A percentile compares a stretch with the other conserved stretches of the same genome.
Evolutionary conservation across 1,140 invertebrate genomes (phyloP).

Genomic region (Neodiprion virginianus): DNA sequence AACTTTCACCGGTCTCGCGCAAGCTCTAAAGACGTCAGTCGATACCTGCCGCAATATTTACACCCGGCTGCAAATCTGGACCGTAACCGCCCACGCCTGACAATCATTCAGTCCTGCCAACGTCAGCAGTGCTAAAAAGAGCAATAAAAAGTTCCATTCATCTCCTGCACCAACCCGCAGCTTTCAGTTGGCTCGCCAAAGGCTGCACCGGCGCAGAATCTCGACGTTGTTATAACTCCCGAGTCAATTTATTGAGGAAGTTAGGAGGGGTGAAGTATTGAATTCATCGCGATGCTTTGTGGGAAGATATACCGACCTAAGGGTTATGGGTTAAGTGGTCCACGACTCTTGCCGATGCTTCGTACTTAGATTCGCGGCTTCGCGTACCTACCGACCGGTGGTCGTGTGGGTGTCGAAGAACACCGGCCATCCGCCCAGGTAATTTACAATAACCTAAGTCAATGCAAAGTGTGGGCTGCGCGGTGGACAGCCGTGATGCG

Average conservation of each 20-base stretch:
- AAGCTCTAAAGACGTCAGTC: slow-evolving; percentile 7
- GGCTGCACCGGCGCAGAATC: background rate
- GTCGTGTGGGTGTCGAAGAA: background rate
- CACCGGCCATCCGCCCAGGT: slow-evolving; percentile 21
- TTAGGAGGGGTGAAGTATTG: slow-evolving; percentile 32
- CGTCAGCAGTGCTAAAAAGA: slow-evolving; percentile 2
- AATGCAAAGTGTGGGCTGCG: slow-evolving; percentile 47
- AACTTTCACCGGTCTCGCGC: background rate
- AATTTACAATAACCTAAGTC: slow-evolving; percentile 50
- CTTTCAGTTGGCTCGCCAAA: background rate
- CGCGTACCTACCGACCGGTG: background rate
- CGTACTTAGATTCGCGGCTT: background rate
- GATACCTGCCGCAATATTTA: slow-evolving; percentile 7
- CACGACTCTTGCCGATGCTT: slow-evolving; percentile 16
- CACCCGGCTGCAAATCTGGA: slow-evolving; percentile 6
- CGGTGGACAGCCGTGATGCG: background rate
- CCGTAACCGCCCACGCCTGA: slow-evolving; percentile 6
- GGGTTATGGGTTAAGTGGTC: slow-evolving; percentile 52
- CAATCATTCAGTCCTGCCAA: slow-evolving; percentile 4
- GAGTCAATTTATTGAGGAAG: slow-evolving; percentile 42
- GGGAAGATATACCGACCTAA: slow-evolving; percentile 48
- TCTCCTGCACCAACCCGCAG: slow-evolving; percentile 17
- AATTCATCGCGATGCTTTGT: slow-evolving; percentile 46
- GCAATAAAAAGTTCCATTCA: slow-evolving; percentile 31
- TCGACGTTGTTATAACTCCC: background rate